phyloP scores from a whole-genome alignment of 2,888 invertebrate genomes.

The Miltochrista miniata region DNA sequence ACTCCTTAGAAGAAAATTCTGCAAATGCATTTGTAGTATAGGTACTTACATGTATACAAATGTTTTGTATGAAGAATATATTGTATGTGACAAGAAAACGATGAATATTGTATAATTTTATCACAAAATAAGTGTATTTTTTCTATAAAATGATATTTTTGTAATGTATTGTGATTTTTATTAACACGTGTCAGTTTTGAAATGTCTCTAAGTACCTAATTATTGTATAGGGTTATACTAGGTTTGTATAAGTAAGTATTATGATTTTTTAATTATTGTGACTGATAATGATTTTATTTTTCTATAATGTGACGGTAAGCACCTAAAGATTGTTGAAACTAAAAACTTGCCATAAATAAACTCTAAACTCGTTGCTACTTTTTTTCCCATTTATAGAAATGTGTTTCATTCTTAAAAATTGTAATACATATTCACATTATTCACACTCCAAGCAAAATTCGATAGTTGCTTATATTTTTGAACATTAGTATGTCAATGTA shows the following conservation, averaged over 20 bases:
- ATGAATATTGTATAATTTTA: not conserved
- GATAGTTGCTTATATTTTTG: no score
- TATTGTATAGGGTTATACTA: not conserved
- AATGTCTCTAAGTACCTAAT: not conserved
- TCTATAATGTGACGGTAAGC: not conserved
- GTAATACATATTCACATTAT: no score
- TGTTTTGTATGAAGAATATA: not conserved
- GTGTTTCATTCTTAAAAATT: no score
- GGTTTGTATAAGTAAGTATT: not conserved
- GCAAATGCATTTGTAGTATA: not conserved
- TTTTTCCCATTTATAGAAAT: no score
- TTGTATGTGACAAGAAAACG: not conserved
- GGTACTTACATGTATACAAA: not conserved
- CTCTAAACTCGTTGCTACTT: no score
- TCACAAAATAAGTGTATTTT: not conserved
- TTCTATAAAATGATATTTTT: not conserved
- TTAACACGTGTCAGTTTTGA: not conserved
- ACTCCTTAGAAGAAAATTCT: not conserved
- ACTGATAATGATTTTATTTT: not conserved
- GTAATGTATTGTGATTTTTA: no score
- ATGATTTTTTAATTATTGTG: not conserved
- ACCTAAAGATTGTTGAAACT: not conserved
- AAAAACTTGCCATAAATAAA: no score
- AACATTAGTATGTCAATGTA: no score
- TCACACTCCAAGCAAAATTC: no score